Percentiles rank a stretch among this genome's conserved stretches.
Conservation (phyloP, 2,113 vertebrate species). For the Gyps fulvus region DNA sequence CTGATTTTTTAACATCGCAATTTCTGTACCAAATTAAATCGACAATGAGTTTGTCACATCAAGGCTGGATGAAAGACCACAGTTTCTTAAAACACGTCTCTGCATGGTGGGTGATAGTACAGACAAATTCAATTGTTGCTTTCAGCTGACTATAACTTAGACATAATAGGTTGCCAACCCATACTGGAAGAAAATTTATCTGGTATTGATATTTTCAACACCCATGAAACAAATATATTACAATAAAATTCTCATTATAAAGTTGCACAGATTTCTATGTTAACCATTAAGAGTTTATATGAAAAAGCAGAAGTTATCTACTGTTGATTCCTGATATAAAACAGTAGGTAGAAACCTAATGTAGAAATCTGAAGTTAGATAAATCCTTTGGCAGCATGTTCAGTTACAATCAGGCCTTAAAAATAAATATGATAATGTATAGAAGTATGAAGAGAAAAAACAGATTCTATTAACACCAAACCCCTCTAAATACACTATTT, state of each 20-base stretch:
- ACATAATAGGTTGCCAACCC: neutral
- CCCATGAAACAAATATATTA: neutral
- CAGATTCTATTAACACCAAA: conserved; percentile 40
- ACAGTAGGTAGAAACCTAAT: conserved; percentile 58
- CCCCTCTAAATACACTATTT: conserved; percentile 45
- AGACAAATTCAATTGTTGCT: neutral
- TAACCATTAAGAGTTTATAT: neutral
- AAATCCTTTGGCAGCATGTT: conserved; percentile 75
- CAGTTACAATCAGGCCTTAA: conserved; percentile 72
- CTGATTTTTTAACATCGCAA: neutral
- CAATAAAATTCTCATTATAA: conserved; percentile 18
- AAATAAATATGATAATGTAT: conserved; percentile 74
- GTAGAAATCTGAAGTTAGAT: conserved; percentile 65
- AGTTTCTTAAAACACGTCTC: neutral
- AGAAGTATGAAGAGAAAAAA: conserved; percentile 49
- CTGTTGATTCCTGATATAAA: conserved; percentile 61
- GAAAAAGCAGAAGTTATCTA: conserved; percentile 61
- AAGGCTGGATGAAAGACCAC: neutral
- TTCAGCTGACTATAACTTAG: neutral
- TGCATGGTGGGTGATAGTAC: neutral
- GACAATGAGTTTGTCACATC: neutral
- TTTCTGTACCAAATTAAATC: neutral
- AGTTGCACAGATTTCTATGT: conserved; percentile 5
- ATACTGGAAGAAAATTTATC: neutral
- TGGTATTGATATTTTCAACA: neutral